Percentiles rank a stretch among this genome's conserved stretches.
Conservation (phyloP, 2,797 vertebrate species). For the Pipistrellus nathusii region DNA sequence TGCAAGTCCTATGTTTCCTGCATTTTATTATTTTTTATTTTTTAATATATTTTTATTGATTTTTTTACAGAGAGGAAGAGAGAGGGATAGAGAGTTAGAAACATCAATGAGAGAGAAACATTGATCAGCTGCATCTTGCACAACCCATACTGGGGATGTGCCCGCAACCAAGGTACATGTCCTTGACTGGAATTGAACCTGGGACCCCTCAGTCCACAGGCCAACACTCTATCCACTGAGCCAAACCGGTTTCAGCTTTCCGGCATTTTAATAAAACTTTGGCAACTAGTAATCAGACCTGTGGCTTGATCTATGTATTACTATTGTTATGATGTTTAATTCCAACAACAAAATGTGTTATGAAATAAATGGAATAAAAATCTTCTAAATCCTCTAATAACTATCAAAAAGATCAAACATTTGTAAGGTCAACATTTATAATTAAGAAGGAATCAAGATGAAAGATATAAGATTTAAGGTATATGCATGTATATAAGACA, state of each 20-base stretch:
- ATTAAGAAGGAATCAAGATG: not conserved
- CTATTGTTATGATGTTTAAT: not conserved
- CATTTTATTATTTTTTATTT: no score
- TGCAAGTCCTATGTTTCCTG: not conserved
- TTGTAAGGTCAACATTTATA: not conserved
- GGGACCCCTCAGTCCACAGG: no score
- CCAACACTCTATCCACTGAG: no score
- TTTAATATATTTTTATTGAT: no score
- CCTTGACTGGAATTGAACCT: no score
- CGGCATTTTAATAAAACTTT: not conserved
- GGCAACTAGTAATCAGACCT: not conserved
- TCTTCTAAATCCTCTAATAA: not conserved
- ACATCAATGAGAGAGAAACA: no score
- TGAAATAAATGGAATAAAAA: not conserved
- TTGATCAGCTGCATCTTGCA: no score
- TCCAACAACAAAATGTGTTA: not conserved
- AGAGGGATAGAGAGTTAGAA: no score
- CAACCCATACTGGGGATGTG: no score
- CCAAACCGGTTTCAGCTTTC: not conserved
- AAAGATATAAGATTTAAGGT: not conserved
- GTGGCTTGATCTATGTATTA: not conserved
- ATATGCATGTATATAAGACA: not conserved
- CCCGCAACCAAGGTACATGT: no score
- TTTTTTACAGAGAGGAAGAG: no score
- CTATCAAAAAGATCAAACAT: not conserved